Percentiles rank a stretch among this genome's conserved stretches.
Evolutionary conservation across 2,113 vertebrate genomes (phyloP).

Genomic region (Anolis carolinensis): DNA sequence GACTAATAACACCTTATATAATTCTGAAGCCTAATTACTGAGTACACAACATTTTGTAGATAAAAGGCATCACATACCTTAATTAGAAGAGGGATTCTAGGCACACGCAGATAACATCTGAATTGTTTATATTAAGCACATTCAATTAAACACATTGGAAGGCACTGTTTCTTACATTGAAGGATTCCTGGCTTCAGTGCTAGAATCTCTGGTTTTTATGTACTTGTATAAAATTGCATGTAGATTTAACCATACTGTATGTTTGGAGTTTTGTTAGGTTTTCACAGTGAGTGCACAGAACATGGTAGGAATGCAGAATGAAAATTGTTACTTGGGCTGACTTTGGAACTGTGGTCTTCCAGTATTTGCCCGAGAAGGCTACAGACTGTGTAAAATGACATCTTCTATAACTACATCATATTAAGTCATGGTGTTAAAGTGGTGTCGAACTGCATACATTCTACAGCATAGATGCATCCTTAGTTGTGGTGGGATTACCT

Average conservation of each 20-base stretch:
- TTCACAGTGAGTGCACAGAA: background rate
- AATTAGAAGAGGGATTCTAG: constrained; percentile 4
- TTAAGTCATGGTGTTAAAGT: too few relatives aligned
- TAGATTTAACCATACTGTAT: too few relatives aligned
- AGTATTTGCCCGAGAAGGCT: too few relatives aligned
- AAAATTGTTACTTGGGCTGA: background rate
- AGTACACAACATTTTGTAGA: background rate
- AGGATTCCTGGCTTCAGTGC: background rate
- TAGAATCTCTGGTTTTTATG: background rate
- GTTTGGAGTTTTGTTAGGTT: background rate
- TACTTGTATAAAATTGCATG: background rate
- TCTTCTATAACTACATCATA: too few relatives aligned
- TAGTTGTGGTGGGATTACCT: background rate
- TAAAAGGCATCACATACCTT: background rate
- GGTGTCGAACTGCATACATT: too few relatives aligned
- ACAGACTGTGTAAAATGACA: too few relatives aligned
- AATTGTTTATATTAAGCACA: background rate
- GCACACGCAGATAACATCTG: background rate
- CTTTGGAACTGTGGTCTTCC: background rate
- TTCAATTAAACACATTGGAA: background rate
- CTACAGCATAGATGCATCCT: background rate
- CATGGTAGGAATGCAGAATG: background rate
- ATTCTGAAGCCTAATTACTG: constrained; percentile 1
- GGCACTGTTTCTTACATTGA: background rate
- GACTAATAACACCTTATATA: background rate